Evolutionary conservation across 1,140 invertebrate genomes (phyloP), one percentile per base, ranked within the genome.

Genomic region (Trichonephila clavipes): DNA sequence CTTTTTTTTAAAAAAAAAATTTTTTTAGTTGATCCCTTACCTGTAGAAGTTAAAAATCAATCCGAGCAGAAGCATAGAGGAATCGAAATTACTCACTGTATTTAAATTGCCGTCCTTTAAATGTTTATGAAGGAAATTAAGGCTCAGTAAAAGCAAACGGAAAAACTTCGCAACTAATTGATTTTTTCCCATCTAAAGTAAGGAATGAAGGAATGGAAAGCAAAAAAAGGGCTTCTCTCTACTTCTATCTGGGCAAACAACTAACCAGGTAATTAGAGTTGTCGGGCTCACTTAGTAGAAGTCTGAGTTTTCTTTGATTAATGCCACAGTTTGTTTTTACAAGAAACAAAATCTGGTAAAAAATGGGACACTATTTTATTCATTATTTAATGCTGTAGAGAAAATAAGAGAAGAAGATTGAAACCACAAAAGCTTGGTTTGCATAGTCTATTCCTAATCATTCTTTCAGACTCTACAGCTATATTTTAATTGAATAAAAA

Each of bases 61-160:
- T 72, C 69, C 58, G 24, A 40, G 21, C 64, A 12, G 51, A 85
- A 24, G 82, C 58, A 64, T 87, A 87, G 14, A 64, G 40, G 87
- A 83, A 64, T 90, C 77, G 89, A 90, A 90, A 90, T 90, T 90
- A 82, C 89, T 81, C 24, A 12, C 89, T 34, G 69, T 90, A 90
- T 90, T 90, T 90, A 90, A 90, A 90, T 90, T 90, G 89, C 89
- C 89, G 69, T 90, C 58, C 59, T 90, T 90, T 90, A 90, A 90
- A 90, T 90, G 89, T 90, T 90, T 90, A 90, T 90, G 77, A 90
- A 90, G 77, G 77, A 90, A 90, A 90, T 90, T 90, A 90, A 81
- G 89, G 51, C 62, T 81, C 59, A 90, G 89, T 64, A 81, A 82
- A 62, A 90, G 72, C 89, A 90, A 90, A 90, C 77, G 89, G 51